phyloP scores from a whole-genome alignment of 2,797 vertebrate genomes.

The Takifugu rubripes region DNA sequence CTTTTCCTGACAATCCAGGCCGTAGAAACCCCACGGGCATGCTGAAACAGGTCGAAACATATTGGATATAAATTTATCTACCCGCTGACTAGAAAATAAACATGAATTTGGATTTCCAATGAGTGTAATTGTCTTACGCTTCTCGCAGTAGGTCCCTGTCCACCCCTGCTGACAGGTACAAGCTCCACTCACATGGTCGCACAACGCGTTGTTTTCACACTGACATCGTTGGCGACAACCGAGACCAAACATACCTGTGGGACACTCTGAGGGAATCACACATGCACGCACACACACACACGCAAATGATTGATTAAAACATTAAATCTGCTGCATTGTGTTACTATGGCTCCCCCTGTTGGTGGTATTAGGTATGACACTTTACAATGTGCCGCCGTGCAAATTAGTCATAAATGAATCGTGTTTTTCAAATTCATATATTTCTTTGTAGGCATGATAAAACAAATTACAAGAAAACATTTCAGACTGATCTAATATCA shows the following conservation, averaged over 20 bases:
- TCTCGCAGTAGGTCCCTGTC: conserved; percentile 91
- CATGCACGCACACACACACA: conserved; percentile 2
- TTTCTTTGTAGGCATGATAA: too few relatives aligned
- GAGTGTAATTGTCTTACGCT: conserved; percentile 68
- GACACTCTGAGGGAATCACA: conserved; percentile 77
- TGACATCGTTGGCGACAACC: conserved; percentile 82
- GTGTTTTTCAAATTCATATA: too few relatives aligned
- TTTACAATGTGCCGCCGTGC: too few relatives aligned
- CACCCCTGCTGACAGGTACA: conserved; percentile 88
- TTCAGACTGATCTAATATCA: background rate
- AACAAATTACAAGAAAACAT: too few relatives aligned
- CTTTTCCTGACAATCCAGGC: conserved; percentile 80
- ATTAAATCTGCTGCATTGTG: background rate
- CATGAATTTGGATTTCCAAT: background rate
- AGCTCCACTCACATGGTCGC: conserved; percentile 91
- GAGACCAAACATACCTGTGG: conserved; percentile 79
- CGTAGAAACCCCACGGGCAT: conserved; percentile 89
- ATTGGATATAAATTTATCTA: background rate
- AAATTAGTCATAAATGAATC: too few relatives aligned
- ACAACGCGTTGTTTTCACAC: conserved; percentile 84
- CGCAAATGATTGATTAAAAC: background rate
- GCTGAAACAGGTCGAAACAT: conserved; percentile 66
- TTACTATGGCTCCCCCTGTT: background rate
- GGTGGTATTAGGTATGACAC: too few relatives aligned
- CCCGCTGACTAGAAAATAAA: background rate